phyloP scores from a whole-genome alignment of 2,888 invertebrate genomes.

The Lasius fuliginosus region DNA sequence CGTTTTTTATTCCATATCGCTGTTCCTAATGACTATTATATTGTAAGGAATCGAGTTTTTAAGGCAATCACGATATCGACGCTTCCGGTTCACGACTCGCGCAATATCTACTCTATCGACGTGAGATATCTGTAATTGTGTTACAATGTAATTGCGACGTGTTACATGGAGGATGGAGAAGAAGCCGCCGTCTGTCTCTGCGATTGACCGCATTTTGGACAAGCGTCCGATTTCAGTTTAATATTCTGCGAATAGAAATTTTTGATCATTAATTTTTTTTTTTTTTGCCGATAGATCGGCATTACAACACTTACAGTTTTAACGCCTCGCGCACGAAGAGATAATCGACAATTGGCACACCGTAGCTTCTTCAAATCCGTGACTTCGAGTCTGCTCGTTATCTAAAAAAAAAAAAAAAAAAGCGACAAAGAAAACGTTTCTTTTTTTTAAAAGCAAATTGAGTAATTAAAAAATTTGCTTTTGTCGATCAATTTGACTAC shows the following conservation, averaged over 20 bases:
- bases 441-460: slow-evolving; percentile 8
- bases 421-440: not conserved
- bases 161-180: slow-evolving; percentile 1
- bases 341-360: slow-evolving; percentile 26
- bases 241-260: slow-evolving; percentile 47
- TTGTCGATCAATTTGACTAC: not conserved
- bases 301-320: not conserved
- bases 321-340: not conserved
- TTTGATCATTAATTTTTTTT: not conserved
- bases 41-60: slow-evolving; percentile 37
- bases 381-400: not conserved
- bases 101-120: not conserved
- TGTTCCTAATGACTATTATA: slow-evolving; percentile 39
- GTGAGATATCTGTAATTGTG: not conserved
- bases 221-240: slow-evolving; percentile 30
- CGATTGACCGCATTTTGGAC: slow-evolving; percentile 49
- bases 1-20: slow-evolving; percentile 26
- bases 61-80: slow-evolving; percentile 8
- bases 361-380: slow-evolving; percentile 2
- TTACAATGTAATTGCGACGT: not conserved
- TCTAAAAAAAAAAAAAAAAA: not conserved
- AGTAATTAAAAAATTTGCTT: slow-evolving; percentile 1
- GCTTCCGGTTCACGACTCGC: not conserved
- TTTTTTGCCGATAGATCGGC: not conserved
- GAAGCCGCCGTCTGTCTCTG: not conserved